phyloP scores from a whole-genome alignment of 2,888 invertebrate genomes.

The Nemotelus pantherinus region DNA sequence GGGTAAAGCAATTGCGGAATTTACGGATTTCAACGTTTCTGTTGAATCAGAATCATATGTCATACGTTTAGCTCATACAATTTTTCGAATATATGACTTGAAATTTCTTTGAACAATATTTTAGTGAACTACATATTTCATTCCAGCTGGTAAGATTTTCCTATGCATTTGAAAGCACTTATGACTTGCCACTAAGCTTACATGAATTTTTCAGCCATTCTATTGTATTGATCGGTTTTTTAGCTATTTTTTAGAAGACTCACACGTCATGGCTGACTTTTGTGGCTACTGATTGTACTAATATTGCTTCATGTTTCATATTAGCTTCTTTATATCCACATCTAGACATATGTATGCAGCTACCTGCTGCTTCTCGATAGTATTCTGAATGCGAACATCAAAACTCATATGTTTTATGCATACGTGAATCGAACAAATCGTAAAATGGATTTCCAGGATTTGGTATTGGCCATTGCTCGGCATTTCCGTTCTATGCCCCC shows the following conservation, averaged over 20 bases:
- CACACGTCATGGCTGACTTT: not conserved
- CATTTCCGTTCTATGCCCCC: constrained; percentile 39
- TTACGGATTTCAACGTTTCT: too few species aligned
- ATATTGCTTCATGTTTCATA: constrained; percentile 3
- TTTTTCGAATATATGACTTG: too few species aligned
- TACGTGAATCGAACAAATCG: constrained; percentile 19
- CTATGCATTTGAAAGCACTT: not conserved
- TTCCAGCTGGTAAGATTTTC: constrained; percentile 18
- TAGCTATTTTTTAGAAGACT: constrained; percentile 25
- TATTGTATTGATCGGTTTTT: not conserved
- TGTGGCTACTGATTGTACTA: constrained; percentile 13
- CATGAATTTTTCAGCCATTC: not conserved
- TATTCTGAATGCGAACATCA: constrained; percentile 21
- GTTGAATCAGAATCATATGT: too few species aligned
- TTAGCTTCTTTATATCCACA: too few species aligned
- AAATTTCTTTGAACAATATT: too few species aligned
- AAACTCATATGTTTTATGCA: not conserved
- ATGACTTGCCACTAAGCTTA: not conserved
- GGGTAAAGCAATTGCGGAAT: too few species aligned
- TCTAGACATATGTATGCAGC: too few species aligned
- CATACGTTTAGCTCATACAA: too few species aligned
- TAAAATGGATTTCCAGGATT: constrained; percentile 41
- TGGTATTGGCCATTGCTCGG: constrained; percentile 28
- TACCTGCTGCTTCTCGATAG: not conserved
- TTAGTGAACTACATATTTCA: not conserved